Evolutionary conservation across 2,888 invertebrate species (phyloP).

Genomic region (Lagria hirta): DNA sequence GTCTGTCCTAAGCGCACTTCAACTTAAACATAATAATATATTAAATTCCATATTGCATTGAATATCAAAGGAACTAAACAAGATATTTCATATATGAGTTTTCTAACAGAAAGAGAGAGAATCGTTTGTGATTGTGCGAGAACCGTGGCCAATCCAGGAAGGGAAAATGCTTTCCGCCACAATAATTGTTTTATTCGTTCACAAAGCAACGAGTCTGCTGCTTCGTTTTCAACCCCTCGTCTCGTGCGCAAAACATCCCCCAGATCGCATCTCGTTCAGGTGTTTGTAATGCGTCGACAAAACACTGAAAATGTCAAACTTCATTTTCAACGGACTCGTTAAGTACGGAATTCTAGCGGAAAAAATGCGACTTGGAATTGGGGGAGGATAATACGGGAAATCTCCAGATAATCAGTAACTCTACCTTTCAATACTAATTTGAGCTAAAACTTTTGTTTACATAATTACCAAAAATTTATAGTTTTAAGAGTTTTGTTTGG

Average conservation of each 20-base stretch:
- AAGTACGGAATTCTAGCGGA: conserved; percentile 18
- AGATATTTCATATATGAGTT: conserved; percentile 35
- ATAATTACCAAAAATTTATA: conserved; percentile 18
- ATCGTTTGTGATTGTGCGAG: conserved; percentile 51
- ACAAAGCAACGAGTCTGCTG: conserved; percentile 44
- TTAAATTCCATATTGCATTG: conserved; percentile 44
- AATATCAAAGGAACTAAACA: conserved; percentile 39
- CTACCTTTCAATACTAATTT: too few species aligned
- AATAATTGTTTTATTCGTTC: conserved; percentile 54
- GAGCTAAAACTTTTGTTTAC: background rate
- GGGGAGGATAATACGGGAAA: too few species aligned
- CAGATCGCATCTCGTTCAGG: conserved; percentile 29
- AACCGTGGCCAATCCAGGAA: conserved; percentile 51
- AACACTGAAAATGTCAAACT: conserved; percentile 34
- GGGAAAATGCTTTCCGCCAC: conserved; percentile 52
- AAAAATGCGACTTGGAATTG: conserved; percentile 20
- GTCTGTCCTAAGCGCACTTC: conserved; percentile 21
- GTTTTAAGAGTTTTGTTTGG: conserved; percentile 14
- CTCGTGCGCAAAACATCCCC: conserved; percentile 24
- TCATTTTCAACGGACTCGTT: conserved; percentile 29
- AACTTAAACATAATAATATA: conserved; percentile 40
- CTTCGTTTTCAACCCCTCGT: conserved; percentile 36
- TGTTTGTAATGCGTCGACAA: conserved; percentile 35
- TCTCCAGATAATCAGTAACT: too few species aligned
- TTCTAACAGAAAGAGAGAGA: conserved; percentile 36